Percentiles rank a stretch among this genome's conserved stretches.
Conservation (phyloP, 2,888 invertebrate genomes). For the Anthrax anthrax region DNA sequence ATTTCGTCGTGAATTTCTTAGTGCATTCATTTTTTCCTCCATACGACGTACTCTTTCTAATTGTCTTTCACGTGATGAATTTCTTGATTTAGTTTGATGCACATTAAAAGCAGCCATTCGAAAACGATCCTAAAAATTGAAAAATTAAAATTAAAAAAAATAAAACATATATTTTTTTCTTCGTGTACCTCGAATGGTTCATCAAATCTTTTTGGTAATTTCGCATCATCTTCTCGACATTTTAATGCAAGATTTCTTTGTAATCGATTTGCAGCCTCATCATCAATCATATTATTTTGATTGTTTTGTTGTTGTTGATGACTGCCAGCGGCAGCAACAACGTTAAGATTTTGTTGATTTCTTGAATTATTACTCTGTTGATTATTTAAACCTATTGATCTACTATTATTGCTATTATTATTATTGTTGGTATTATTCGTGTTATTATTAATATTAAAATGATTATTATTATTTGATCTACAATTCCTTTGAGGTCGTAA, state of each 20-base stretch:
- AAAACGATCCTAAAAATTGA: slow-evolving; percentile 29
- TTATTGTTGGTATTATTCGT: neutral
- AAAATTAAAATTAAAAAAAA: neutral
- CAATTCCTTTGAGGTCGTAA: neutral
- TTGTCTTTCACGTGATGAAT: slow-evolving; percentile 43
- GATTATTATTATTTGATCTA: neutral
- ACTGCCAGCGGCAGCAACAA: neutral
- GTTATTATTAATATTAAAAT: neutral
- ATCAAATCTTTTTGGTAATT: slow-evolving; percentile 31
- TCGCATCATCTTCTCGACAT: slow-evolving; percentile 29
- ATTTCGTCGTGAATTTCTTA: slow-evolving; percentile 22
- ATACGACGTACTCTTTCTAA: slow-evolving; percentile 48
- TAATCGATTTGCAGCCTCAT: slow-evolving; percentile 30
- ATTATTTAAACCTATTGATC: neutral
- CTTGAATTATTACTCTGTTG: slow-evolving; percentile 1
- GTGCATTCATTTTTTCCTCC: slow-evolving; percentile 43
- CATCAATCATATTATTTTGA: slow-evolving; percentile 19
- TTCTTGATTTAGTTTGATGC: slow-evolving; percentile 23
- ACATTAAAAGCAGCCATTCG: slow-evolving; percentile 45
- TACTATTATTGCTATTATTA: neutral
- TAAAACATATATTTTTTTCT: neutral
- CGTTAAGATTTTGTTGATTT: neutral
- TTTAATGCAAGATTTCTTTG: slow-evolving; percentile 32
- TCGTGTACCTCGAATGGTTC: slow-evolving; percentile 32
- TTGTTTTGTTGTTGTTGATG: slow-evolving; percentile 7